These are phyloP conservation scores for Pagrus major DNA, from an alignment of 2,113 vertebrate genomes.

Conservation along the genomic window DNA sequence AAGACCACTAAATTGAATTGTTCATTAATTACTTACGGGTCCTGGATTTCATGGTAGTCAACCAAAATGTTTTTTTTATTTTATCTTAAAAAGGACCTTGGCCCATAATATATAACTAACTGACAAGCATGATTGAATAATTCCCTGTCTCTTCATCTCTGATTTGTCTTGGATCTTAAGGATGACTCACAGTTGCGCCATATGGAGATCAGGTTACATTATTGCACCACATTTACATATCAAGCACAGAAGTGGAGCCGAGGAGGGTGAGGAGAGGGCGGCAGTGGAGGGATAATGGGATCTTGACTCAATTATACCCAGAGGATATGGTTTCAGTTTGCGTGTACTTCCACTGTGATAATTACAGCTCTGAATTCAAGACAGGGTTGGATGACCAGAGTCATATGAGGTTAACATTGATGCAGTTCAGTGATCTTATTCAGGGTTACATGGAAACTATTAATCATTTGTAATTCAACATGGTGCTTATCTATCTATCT, in stretches of 20 bases:
- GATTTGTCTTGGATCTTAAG: constrained; percentile 1
- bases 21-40: neutral
- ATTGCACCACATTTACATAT: constrained; percentile 48
- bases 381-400: constrained; percentile 13
- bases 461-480: constrained; percentile 19
- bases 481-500: neutral
- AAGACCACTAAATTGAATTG: no score
- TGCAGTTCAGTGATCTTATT: constrained; percentile 29
- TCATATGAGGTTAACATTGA: constrained; percentile 37
- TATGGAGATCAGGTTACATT: constrained; percentile 47
- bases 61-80: neutral
- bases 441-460: constrained; percentile 21
- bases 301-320: constrained; percentile 52
- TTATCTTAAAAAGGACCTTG: neutral
- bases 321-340: constrained; percentile 57
- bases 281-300: constrained; percentile 41
- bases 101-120: neutral
- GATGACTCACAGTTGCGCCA: constrained; percentile 46
- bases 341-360: constrained; percentile 18
- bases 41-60: neutral
- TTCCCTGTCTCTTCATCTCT: constrained; percentile 1
- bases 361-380: constrained; percentile 47
- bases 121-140: neutral
- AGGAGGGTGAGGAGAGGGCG: neutral
- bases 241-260: constrained; percentile 7